Evolutionary conservation across 1,140 invertebrate species (phyloP), one percentile per base, ranked within the genome.

Genomic region (Rhagoletis pomonella): DNA sequence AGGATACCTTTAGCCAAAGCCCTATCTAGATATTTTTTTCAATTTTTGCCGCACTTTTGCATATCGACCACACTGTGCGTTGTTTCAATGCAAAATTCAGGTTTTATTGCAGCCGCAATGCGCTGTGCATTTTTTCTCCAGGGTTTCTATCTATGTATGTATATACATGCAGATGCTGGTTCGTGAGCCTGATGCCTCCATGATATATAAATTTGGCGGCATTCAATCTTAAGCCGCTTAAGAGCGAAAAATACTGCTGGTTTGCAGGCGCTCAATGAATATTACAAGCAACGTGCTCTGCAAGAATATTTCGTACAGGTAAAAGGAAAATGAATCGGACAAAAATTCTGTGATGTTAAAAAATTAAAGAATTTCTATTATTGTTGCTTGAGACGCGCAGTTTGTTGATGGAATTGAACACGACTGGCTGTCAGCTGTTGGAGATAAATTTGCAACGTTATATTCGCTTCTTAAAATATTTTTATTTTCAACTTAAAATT

Each of bases 181-280:
- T 62, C 60, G 60, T 62, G 4, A 7, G 44, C 67, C 4, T 47
- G 12, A n/a, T 2, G 10, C 4, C 55, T 55, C 7, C 73, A 19
- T 29, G 47, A 55, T 55, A 55, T 10, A 17, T n/a, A 9, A 19
- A 55, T 55, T 55, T 55, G 47, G 9, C 50, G 9, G 47, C 5
- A 3, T 50, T 44, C 44, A 55, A 19, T 14, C n/a, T 17, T 81
- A 81, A 81, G 73, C 73, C 19, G 73, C 73, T 81, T 81, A 81
- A 10, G 14, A 47, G 47, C 47, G 47, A 81, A 14, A 19, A 81
- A 81, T 55, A 19, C 73, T 19, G 29, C 47, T n/a, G 47, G 12
- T 19, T 19, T 55, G 73, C 73, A 81, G 42, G n/a, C 73, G n/a
- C 44, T 55, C 73, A 58, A 55, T 81, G 50, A 9, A 81, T 81